Conservation (phyloP, 2,113 vertebrate species). For the Myotis yumanensis region DNA sequence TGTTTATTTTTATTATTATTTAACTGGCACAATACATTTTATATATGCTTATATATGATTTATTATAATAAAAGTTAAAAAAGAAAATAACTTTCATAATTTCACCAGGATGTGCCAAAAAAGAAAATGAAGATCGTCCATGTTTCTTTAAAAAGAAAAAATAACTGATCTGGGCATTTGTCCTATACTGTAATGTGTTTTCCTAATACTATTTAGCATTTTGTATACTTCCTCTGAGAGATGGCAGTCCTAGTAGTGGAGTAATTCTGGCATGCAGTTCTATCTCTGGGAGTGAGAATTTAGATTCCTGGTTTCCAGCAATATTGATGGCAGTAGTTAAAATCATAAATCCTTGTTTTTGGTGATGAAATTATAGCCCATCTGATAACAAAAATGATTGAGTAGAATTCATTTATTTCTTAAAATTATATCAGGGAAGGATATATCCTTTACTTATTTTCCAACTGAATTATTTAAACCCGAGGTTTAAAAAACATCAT, state of each 20-base stretch:
- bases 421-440: constrained; percentile 41
- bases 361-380: constrained; percentile 12
- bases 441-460: constrained; percentile 39
- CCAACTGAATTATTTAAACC: constrained; percentile 58
- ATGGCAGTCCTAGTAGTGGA: constrained; percentile 1
- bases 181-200: constrained; percentile 56
- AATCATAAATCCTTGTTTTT: constrained; percentile 62
- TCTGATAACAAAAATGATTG: constrained; percentile 44
- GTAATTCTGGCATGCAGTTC: constrained; percentile 65
- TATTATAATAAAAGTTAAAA: neutral
- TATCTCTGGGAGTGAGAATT: constrained; percentile 39
- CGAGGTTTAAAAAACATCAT: constrained; percentile 31
- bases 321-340: constrained; percentile 55
- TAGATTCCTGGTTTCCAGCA: constrained; percentile 36
- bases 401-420: constrained; percentile 58
- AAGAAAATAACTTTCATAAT: constrained; percentile 11
- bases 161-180: constrained; percentile 50
- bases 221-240: neutral
- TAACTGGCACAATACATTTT: neutral
- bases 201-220: constrained; percentile 46
- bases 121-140: constrained; percentile 23
- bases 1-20: constrained; percentile 13
- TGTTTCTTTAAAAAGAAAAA: constrained; percentile 35
- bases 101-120: neutral
- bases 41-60: neutral